These are phyloP conservation scores for Idris sp. DNA, from an alignment of 1,140 invertebrate genomes.

Conservation along the genomic window DNA sequence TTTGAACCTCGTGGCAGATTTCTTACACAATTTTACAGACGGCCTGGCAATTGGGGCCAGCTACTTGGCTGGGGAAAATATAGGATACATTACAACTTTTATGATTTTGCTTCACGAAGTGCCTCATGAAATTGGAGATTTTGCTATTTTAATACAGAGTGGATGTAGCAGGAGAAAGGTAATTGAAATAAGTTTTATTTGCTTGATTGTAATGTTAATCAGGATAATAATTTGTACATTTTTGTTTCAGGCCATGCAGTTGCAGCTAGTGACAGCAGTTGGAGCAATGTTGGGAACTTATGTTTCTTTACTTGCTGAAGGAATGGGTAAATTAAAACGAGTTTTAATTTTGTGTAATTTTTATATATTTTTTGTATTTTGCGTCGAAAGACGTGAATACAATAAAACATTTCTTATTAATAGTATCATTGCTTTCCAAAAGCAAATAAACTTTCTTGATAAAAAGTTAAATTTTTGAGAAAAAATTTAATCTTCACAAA, in stretches of 20 bases:
- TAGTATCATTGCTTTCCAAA: too few relatives aligned
- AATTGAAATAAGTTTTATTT: too few relatives aligned
- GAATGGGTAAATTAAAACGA: constrained; percentile 80
- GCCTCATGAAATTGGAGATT: constrained; percentile 99
- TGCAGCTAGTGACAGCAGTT: constrained; percentile 95
- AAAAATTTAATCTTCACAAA: too few relatives aligned
- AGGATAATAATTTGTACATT: too few relatives aligned
- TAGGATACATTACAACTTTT: constrained; percentile 92
- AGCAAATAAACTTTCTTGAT: too few relatives aligned
- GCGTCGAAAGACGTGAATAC: too few relatives aligned
- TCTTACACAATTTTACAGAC: constrained; percentile 98
- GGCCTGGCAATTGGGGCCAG: constrained; percentile 97
- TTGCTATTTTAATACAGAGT: constrained; percentile 96
- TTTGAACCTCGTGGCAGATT: constrained; percentile 95
- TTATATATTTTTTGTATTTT: too few relatives aligned
- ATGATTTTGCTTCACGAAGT: constrained; percentile 98
- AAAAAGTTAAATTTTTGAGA: too few relatives aligned
- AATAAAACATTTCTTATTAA: too few relatives aligned
- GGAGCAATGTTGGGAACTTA: constrained; percentile 95
- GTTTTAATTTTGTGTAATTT: too few relatives aligned
- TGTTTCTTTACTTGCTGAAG: constrained; percentile 89
- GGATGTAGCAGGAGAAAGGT: constrained; percentile 92
- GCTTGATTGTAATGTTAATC: too few relatives aligned
- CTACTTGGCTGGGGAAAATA: constrained; percentile 91
- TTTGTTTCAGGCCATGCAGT: constrained; percentile 87